Base-by-base conservation (phyloP, 92 coral and sea anemone genomes). In the Zoanthus gigantus region DNA sequence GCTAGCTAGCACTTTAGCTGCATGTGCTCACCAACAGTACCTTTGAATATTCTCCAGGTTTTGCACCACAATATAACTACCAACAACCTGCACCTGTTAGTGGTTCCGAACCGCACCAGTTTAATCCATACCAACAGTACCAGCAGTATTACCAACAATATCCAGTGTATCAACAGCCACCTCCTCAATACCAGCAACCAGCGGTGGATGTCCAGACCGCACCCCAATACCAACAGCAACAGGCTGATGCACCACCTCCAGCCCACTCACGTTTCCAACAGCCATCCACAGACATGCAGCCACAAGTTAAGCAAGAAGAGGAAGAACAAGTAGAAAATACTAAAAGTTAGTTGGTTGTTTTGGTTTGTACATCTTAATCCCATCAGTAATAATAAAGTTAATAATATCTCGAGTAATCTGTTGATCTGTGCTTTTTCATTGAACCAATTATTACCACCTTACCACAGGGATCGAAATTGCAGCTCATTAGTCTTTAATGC, bases 91-190 rank as follows among this genome's bases (percentile, higher is more conserved):
- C 77, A 34, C 57, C 78, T 44, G 29, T 73, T 47, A 80, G 78
- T 66, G 71, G 78, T 28, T 53, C 90, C 3, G 75, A 72, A 2
- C 81, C 90, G 53, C 88, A 54, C 82, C 94, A 79, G 76, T 69
- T 72, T 54, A 72, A 77, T 29, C 83, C 90, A 2, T 87, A 88
- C 91, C 88, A 88, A 52, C 94, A 90, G 65, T 88, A 86, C 42
- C 93, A 92, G 67, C 92, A 92, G 58, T 89, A 94, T 30, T 90
- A 88, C 87, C 89, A 92, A 47, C 97, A 94, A 68, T 92, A 88
- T 76, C 74, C 90, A 6, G 63, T 83, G 37, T 84, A 84, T 76
- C 92, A 88, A 83, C 87, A 88, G 46, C 83, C 83, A 42, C 79
- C 91, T 16, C 90, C 89, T 78, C 91, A 78, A 71, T 90, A 83